Evolutionary conservation across 2,797 vertebrate genomes (phyloP), one percentile per base, ranked within the genome.

Genomic region (Intellagama lesueurii): DNA sequence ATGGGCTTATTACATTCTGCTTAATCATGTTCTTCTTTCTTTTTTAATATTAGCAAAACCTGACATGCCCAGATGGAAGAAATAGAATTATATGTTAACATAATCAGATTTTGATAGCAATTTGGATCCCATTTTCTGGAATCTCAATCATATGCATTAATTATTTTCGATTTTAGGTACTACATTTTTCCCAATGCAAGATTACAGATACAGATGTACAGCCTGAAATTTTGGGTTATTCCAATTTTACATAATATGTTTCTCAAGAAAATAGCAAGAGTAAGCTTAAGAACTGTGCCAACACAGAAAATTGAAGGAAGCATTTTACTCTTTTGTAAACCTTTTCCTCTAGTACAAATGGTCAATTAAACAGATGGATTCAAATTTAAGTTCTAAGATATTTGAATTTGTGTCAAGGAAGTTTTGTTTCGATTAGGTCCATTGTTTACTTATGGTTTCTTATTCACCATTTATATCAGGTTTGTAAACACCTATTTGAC

Each of bases 161-260:
- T 80, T 86, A 40, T 16, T 56, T 86, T 90, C 80, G 78, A 35
- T 4, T 19, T 14, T 47, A 84, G 32, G 35, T 66, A 2, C 81
- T 94, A 75, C 40, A 79, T 82, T 30, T 30, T 49, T 86, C 56
- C 81, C 87, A 28, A 85, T 68, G 64, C 76, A 85, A 52, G 32
- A 7, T 91, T 87, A 85, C 82, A 90, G 79, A 93, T 91, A 80
- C 85, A 16, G 44, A 87, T 92, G 4, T 87, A 90, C 40, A 80
- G 78, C 91, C 89, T 89, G 85, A 94, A 86, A 78, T 90, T 94
- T 95, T 78, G 78, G n/a, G 47, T 89, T 83, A 56, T 73, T 90
- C 83, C 88, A 89, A 77, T 90, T 85, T 90, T 90, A 70, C 84
- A 88, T 85, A 52, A 81, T 70, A n/a, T 52, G 30, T 79, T 91